These are phyloP conservation scores for Anthopleura xanthogrammica DNA, from an alignment of 92 coral and sea anemone species.

Conservation along the genomic window DNA sequence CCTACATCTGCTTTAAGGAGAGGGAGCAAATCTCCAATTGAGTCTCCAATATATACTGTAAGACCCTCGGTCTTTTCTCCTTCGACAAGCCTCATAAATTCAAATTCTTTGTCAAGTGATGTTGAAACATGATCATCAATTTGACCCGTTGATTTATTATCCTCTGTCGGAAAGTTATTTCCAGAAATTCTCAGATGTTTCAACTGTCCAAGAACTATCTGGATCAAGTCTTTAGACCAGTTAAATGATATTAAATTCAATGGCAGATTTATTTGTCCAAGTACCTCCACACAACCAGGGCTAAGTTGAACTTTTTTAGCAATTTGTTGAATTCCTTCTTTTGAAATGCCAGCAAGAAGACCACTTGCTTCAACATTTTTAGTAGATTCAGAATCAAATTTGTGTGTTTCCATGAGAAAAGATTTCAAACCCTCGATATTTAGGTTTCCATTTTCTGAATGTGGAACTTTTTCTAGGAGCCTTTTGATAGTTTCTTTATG, in stretches of 20 bases:
- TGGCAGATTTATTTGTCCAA: constrained; percentile 70
- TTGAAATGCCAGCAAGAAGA: constrained; percentile 75
- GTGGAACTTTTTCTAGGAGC: constrained; percentile 32
- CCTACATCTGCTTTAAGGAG: constrained; percentile 80
- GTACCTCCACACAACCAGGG: constrained; percentile 74
- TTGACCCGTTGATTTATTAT: constrained; percentile 63
- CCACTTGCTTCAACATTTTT: constrained; percentile 76
- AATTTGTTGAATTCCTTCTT: constrained; percentile 49
- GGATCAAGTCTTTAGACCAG: constrained; percentile 86
- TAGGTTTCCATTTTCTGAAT: constrained; percentile 25
- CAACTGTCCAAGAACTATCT: constrained; percentile 64
- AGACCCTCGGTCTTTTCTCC: constrained; percentile 35
- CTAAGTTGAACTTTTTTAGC: constrained; percentile 66
- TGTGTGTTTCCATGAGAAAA: constrained; percentile 56
- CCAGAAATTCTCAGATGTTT: constrained; percentile 67
- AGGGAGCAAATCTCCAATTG: constrained; percentile 84
- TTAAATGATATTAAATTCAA: constrained; percentile 82
- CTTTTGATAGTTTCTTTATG: constrained; percentile 50
- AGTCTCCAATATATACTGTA: constrained; percentile 86
- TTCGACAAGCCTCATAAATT: constrained; percentile 51
- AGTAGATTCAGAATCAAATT: constrained; percentile 50
- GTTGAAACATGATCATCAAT: constrained; percentile 53
- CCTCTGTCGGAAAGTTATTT: constrained; percentile 66
- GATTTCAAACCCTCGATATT: constrained; percentile 65
- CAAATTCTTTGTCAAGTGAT: constrained; percentile 81